Conservation (phyloP, 2,888 invertebrate species). For the Drosophila suboccidentalis region DNA sequence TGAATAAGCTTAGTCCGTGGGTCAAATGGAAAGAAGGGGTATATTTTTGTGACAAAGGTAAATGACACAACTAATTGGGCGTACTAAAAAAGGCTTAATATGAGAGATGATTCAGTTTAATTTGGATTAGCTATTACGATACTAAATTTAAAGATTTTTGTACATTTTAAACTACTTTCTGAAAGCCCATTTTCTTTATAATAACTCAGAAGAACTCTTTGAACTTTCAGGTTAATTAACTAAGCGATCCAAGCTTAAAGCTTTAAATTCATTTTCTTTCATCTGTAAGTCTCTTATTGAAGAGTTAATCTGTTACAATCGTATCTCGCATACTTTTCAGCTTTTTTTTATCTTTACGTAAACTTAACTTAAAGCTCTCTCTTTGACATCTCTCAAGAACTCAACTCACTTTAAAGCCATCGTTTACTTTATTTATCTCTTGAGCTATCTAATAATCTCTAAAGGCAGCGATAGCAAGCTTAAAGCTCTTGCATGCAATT, state of each 20-base stretch:
- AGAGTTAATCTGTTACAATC: too few relatives aligned
- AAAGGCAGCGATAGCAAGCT: constrained; percentile 20
- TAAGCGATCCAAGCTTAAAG: too few relatives aligned
- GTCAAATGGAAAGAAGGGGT: neutral
- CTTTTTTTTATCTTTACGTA: neutral
- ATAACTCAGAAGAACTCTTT: too few relatives aligned
- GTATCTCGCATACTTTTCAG: too few relatives aligned
- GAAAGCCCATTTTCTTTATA: too few relatives aligned
- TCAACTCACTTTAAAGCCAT: neutral
- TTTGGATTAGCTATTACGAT: neutral
- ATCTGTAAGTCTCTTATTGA: too few relatives aligned
- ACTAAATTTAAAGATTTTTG: too few relatives aligned
- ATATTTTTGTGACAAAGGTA: constrained; percentile 31
- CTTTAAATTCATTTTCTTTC: too few relatives aligned
- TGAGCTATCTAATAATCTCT: constrained; percentile 9
- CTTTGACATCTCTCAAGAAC: neutral
- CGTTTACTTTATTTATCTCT: neutral
- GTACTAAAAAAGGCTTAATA: constrained; percentile 4
- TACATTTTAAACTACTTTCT: too few relatives aligned
- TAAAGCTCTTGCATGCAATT: constrained; percentile 20
- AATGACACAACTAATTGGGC: constrained; percentile 42
- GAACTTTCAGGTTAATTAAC: too few relatives aligned
- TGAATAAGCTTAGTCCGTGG: constrained; percentile 5
- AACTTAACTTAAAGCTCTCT: neutral
- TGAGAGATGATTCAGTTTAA: neutral